These are phyloP conservation scores for Eupelmus urozonus DNA, from an alignment of 2,888 invertebrate genomes.

Conservation along the genomic window DNA sequence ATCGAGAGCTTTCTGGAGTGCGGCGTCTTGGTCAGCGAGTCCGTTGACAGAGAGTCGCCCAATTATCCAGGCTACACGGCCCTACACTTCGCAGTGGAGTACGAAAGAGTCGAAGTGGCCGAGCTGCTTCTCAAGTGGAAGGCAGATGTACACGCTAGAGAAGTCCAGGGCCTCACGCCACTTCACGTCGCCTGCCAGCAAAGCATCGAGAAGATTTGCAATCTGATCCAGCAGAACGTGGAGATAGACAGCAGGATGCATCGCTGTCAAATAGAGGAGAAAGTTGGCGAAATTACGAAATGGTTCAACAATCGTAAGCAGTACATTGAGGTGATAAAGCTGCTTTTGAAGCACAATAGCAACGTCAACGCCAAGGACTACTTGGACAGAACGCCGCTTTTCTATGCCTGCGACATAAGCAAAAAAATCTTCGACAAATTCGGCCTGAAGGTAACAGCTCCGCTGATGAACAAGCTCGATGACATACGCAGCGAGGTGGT, in stretches of 20 bases:
- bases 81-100: slow-evolving; percentile 26
- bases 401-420: slow-evolving; percentile 4
- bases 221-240: slow-evolving; percentile 7
- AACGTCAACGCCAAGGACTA: slow-evolving; percentile 12
- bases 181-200: slow-evolving; percentile 23
- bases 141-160: not conserved
- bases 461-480: slow-evolving; percentile 1
- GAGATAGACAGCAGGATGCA: not conserved
- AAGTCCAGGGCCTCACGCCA: not conserved
- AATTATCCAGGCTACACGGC: slow-evolving; percentile 27
- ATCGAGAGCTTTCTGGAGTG: slow-evolving; percentile 13
- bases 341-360: slow-evolving; percentile 14
- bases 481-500: not conserved
- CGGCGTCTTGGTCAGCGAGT: not conserved
- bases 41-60: not conserved
- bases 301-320: slow-evolving; percentile 18
- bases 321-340: slow-evolving; percentile 7
- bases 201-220: not conserved
- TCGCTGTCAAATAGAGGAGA: not conserved
- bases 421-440: slow-evolving; percentile 10
- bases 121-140: not conserved
- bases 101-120: not conserved
- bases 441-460: not conserved
- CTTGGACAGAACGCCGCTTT: slow-evolving; percentile 4
- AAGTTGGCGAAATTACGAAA: not conserved